Percentiles rank a stretch among this genome's conserved stretches.
These are phyloP conservation scores for Drosophila arizonae DNA, from an alignment of 1,140 invertebrate species.

Conservation along the genomic window DNA sequence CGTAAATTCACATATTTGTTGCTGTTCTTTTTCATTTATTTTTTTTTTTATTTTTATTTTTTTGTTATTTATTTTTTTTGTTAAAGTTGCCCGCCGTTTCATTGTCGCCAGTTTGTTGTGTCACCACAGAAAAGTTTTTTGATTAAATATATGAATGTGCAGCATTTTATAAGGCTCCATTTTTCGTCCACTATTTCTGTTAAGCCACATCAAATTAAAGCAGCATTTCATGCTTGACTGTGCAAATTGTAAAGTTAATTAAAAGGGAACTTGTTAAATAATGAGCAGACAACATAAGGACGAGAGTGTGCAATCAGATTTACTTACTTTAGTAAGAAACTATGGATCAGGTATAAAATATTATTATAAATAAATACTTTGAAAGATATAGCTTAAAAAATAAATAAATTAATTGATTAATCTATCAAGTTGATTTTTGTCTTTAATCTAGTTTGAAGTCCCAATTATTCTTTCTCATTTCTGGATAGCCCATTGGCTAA, in stretches of 20 bases:
- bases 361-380: too few species aligned
- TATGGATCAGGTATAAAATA: too few species aligned
- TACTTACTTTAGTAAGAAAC: too few species aligned
- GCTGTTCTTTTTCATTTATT: neutral
- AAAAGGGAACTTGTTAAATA: constrained; percentile 6
- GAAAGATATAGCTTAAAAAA: too few species aligned
- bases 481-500: too few species aligned
- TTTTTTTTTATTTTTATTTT: constrained; percentile 10
- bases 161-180: constrained; percentile 8
- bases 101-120: constrained; percentile 24
- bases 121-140: constrained; percentile 49
- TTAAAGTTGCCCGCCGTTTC: constrained; percentile 30
- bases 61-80: constrained; percentile 21
- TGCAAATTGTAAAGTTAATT: constrained; percentile 22
- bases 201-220: constrained; percentile 47
- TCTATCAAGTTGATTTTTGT: too few species aligned
- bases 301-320: too few species aligned
- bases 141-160: constrained; percentile 55
- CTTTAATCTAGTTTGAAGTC: too few species aligned
- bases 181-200: constrained; percentile 21
- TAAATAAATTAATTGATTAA: too few species aligned
- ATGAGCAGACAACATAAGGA: neutral
- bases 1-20: constrained; percentile 21
- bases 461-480: too few species aligned
- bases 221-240: constrained; percentile 49